phyloP scores from a whole-genome alignment of 1,140 invertebrate genomes.

The Pogonognathellus flavescens region DNA sequence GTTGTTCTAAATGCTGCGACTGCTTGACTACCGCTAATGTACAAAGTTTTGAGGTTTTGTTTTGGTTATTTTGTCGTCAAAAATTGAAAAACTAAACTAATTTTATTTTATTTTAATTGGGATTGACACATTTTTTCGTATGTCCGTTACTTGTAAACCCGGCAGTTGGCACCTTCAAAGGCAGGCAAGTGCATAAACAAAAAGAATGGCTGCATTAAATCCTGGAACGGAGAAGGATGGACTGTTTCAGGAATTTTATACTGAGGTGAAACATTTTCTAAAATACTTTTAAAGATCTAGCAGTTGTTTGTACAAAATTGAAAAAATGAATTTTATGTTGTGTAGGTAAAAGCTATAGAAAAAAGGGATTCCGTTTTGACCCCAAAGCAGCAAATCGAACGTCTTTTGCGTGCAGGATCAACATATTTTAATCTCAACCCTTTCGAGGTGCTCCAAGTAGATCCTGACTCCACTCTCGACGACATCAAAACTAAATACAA shows the following conservation, averaged over 20 bases:
- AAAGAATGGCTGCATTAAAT: conserved; percentile 4
- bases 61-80: too few relatives aligned
- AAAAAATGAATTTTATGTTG: not conserved
- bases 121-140: not conserved
- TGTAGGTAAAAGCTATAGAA: conserved; percentile 94
- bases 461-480: conserved; percentile 88
- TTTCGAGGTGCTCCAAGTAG: conserved; percentile 95
- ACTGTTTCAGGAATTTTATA: conserved; percentile 64
- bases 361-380: conserved; percentile 91
- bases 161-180: too few relatives aligned
- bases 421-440: conserved; percentile 98
- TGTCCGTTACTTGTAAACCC: too few relatives aligned
- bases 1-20: conserved; percentile 17
- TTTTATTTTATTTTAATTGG: too few relatives aligned
- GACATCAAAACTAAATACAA: conserved; percentile 98
- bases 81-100: too few relatives aligned
- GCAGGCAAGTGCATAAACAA: not conserved
- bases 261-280: conserved; percentile 55
- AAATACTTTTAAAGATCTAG: not conserved
- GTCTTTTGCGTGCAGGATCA: conserved; percentile 90
- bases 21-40: not conserved
- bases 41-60: not conserved
- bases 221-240: conserved; percentile 54
- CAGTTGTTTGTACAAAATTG: not conserved
- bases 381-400: conserved; percentile 94